Conservation (phyloP, 23 tunicate genomes). For the Aplidium turbinatum region DNA sequence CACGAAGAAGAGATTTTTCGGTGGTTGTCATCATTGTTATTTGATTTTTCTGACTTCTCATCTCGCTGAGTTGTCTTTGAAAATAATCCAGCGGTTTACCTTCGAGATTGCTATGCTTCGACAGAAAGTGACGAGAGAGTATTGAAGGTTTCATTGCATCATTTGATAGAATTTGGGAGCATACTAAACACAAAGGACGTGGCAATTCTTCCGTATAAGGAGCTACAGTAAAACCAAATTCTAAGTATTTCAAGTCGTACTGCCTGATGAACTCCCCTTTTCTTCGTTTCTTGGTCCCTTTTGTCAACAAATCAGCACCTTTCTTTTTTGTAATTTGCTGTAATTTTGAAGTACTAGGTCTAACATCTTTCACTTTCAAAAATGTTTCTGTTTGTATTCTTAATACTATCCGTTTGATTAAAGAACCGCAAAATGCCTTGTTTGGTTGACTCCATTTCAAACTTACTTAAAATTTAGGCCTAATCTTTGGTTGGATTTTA, state of each 20-base stretch:
- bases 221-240: slow-evolving; percentile 57
- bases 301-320: slow-evolving; percentile 23
- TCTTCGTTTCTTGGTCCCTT: slow-evolving; percentile 18
- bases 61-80: slow-evolving; percentile 56
- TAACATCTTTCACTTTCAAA: slow-evolving; percentile 4
- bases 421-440: slow-evolving; percentile 20
- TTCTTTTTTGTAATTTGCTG: slow-evolving; percentile 20
- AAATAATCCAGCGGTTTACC: slow-evolving; percentile 47
- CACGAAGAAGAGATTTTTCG: slow-evolving; percentile 37
- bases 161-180: slow-evolving; percentile 42
- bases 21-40: slow-evolving; percentile 42
- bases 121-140: slow-evolving; percentile 46
- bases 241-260: slow-evolving; percentile 54
- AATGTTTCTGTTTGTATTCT: too few relatives aligned
- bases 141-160: slow-evolving; percentile 40
- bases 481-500: too few relatives aligned
- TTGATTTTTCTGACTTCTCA: slow-evolving; percentile 41
- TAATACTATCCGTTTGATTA: slow-evolving; percentile 6
- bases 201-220: slow-evolving; percentile 52
- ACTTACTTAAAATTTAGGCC: too few relatives aligned
- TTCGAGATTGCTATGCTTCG: slow-evolving; percentile 48
- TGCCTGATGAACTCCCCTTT: slow-evolving; percentile 61
- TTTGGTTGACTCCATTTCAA: slow-evolving; percentile 28
- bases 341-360: slow-evolving; percentile 16
- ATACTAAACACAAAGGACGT: slow-evolving; percentile 13